These are phyloP conservation scores for Ceyx cyanopectus DNA, from an alignment of 2,113 vertebrate genomes.

Conservation along the genomic window DNA sequence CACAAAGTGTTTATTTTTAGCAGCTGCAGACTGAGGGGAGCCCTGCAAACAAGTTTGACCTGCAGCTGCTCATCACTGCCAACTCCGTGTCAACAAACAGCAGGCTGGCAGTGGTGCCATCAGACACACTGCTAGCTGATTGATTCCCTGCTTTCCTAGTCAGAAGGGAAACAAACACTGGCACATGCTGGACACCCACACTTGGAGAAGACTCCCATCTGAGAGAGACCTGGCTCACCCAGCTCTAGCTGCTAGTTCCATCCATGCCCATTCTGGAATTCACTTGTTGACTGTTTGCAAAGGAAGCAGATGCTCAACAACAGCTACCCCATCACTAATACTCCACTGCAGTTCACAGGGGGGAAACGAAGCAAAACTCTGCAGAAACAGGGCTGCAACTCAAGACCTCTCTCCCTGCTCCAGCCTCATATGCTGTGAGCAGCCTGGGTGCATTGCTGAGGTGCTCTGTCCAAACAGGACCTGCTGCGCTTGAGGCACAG, in stretches of 20 bases:
- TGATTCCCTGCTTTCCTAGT: background rate
- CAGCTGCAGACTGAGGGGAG: conserved; percentile 54
- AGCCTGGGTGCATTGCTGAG: background rate
- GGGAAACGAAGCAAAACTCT: background rate
- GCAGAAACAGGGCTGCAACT: background rate
- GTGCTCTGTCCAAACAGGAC: accelerated
- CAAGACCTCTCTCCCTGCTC: background rate
- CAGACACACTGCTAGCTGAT: background rate
- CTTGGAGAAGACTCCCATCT: background rate
- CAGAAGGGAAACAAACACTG: conserved; percentile 12
- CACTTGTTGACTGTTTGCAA: background rate
- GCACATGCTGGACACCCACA: background rate
- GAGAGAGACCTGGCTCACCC: background rate
- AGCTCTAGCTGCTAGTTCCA: background rate
- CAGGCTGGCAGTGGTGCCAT: conserved; percentile 8
- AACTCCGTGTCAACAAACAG: conserved; percentile 42
- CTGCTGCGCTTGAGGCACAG: background rate
- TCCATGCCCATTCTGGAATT: background rate
- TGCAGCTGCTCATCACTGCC: conserved; percentile 57
- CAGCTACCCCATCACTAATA: background rate
- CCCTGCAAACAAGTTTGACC: conserved; percentile 45
- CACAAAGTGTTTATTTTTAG: conserved; percentile 68
- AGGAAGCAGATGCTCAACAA: background rate
- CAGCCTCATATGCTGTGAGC: background rate
- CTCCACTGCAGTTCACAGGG: background rate